Percentiles rank a stretch among this genome's conserved stretches.
phyloP scores from a whole-genome alignment of 2,113 vertebrate species.

The Crotalus viridis region DNA sequence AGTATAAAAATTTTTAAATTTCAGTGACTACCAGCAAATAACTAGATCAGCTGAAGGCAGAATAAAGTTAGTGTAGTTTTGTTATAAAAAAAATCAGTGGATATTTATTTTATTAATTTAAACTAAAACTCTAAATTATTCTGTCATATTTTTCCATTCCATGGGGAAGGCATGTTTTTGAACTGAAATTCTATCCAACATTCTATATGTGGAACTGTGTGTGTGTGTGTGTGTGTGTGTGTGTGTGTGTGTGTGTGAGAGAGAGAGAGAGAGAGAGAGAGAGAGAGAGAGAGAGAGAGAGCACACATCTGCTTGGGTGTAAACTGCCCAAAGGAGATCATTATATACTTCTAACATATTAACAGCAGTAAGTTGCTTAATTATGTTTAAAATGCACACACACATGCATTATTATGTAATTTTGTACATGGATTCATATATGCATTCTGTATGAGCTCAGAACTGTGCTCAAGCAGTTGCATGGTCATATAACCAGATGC shows the following conservation, averaged over 20 bases:
- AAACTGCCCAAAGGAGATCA: background rate
- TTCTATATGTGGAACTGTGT: background rate
- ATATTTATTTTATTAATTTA: background rate
- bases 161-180: slow-evolving; percentile 21
- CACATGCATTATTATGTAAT: background rate
- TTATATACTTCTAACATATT: background rate
- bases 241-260: background rate
- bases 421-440: background rate
- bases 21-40: slow-evolving; percentile 59
- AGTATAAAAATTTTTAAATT: background rate
- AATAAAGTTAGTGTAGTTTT: slow-evolving; percentile 54
- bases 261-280: too few species aligned
- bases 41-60: slow-evolving; percentile 61
- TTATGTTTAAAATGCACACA: background rate
- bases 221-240: too few species aligned
- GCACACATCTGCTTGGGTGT: background rate
- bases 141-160: slow-evolving; percentile 54
- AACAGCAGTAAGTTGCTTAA: background rate
- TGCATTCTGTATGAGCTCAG: background rate
- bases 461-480: background rate
- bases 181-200: background rate
- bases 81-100: slow-evolving; percentile 44
- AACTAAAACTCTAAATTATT: slow-evolving; percentile 46
- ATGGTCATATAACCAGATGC: background rate
- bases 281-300: background rate